Evolutionary conservation across 2,113 vertebrate species (phyloP), one percentile per base, ranked within the genome.

Genomic region (Sprattus sprattus): DNA sequence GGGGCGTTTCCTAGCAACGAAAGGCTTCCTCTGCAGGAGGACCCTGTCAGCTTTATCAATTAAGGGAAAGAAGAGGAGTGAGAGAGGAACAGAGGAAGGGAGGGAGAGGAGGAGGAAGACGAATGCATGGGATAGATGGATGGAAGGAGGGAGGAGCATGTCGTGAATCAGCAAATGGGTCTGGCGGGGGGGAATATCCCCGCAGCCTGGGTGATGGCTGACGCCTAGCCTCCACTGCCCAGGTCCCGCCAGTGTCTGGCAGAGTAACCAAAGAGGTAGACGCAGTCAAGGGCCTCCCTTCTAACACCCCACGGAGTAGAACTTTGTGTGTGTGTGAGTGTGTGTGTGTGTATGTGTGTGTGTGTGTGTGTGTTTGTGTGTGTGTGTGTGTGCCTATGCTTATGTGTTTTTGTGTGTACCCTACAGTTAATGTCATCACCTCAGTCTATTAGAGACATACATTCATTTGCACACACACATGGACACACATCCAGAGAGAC

Each of bases 1-100:
- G 88, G 87, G 18, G 25, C 60, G 94, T 95, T 94, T 90, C 93
- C 90, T 93, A 93, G 94, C 93, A 94, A 94, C 92, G 2, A 78
- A 60, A 89, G 88, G 86, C 89, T 90, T 87, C 85, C 83, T 86
- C 86, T 85, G 89, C 89, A 86, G 89, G 84, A 87, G 86, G 47
- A 80, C 83, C 45, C 88, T 89, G 87, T 90, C 86, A 84, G 89
- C 86, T 89, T 93, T 92, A 89, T 90, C 52, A 89, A 88, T 89
- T 84, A 88, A 67, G 82, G 52, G 84, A 32, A 10, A 5, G 60
- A 87, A 50, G 64, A 20, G 75, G 57, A 49, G 28, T 85, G 67
- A 82, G 47, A 71, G 22, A 88, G 22, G 32, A 45, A 60, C 44
- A 82, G 71, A 82, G 39, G 39, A 2, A 39, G 39, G 39, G 39